phyloP scores from a whole-genome alignment of 2,888 invertebrate species.

The Rhingia campestris region DNA sequence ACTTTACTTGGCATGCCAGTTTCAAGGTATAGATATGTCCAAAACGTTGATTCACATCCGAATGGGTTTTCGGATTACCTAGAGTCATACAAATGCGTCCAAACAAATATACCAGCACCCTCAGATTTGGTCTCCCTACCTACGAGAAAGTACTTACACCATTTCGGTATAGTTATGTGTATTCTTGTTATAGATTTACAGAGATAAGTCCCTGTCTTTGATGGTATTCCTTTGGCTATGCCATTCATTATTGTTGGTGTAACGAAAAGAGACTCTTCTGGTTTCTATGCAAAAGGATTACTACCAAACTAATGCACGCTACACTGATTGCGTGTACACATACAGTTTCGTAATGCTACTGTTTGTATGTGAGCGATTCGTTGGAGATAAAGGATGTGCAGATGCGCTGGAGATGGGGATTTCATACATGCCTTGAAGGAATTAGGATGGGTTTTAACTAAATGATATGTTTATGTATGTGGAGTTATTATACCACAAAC shows the following conservation, averaged over 20 bases:
- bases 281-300: slow-evolving; percentile 68
- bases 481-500: slow-evolving; percentile 73
- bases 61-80: slow-evolving; percentile 48
- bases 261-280: slow-evolving; percentile 55
- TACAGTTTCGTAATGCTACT: slow-evolving; percentile 54
- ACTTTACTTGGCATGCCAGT: slow-evolving; percentile 55
- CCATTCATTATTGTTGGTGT: slow-evolving; percentile 45
- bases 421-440: slow-evolving; percentile 59
- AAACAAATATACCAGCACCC: slow-evolving; percentile 30
- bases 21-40: slow-evolving; percentile 51
- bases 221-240: slow-evolving; percentile 48
- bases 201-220: slow-evolving; percentile 67
- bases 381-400: slow-evolving; percentile 39
- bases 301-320: slow-evolving; percentile 68
- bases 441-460: slow-evolving; percentile 70
- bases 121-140: slow-evolving; percentile 37
- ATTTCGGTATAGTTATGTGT: slow-evolving; percentile 6
- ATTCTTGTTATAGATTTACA: slow-evolving; percentile 62
- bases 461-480: slow-evolving; percentile 74
- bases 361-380: slow-evolving; percentile 40
- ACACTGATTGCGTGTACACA: slow-evolving; percentile 60
- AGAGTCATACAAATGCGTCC: slow-evolving; percentile 49
- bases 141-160: not conserved
- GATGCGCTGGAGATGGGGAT: slow-evolving; percentile 27
- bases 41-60: slow-evolving; percentile 38